phyloP scores from a whole-genome alignment of 2,888 invertebrate genomes.

The Drepana falcataria region DNA sequence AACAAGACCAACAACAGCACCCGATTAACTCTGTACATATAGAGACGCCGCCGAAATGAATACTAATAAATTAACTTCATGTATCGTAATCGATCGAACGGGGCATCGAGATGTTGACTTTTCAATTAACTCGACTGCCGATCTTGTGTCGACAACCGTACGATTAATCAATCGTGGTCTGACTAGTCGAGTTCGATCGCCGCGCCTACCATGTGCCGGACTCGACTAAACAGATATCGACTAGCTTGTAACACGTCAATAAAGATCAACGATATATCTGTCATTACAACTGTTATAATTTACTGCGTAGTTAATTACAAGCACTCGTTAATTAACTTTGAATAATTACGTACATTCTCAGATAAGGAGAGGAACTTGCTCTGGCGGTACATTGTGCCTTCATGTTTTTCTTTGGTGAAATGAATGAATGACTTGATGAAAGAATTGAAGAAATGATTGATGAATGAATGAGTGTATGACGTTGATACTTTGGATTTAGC shows the following conservation, averaged over 20 bases:
- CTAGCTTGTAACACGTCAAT: conserved; percentile 13
- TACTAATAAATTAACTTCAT: conserved; percentile 53
- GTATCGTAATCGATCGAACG: conserved; percentile 57
- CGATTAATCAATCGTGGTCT: conserved; percentile 59
- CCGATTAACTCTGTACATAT: conserved; percentile 18
- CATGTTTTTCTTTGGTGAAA: no score
- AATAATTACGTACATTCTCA: background rate
- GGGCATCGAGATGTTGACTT: conserved; percentile 69
- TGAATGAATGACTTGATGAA: no score
- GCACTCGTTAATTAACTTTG: background rate
- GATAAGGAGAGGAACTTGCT: background rate
- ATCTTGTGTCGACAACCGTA: conserved; percentile 49
- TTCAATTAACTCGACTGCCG: conserved; percentile 70
- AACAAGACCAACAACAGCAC: conserved; percentile 15
- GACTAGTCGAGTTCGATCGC: conserved; percentile 27
- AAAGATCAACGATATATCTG: conserved; percentile 13
- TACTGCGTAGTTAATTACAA: background rate
- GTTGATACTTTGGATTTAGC: no score
- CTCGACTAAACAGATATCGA: conserved; percentile 21
- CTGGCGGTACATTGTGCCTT: no score
- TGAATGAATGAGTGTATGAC: no score
- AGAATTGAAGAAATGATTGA: no score
- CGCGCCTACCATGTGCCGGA: conserved; percentile 35
- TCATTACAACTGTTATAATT: conserved; percentile 1
- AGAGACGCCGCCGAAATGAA: conserved; percentile 23